These are phyloP conservation scores for Nephrotoma appendiculata DNA, from an alignment of 2,888 invertebrate genomes.

Conservation along the genomic window DNA sequence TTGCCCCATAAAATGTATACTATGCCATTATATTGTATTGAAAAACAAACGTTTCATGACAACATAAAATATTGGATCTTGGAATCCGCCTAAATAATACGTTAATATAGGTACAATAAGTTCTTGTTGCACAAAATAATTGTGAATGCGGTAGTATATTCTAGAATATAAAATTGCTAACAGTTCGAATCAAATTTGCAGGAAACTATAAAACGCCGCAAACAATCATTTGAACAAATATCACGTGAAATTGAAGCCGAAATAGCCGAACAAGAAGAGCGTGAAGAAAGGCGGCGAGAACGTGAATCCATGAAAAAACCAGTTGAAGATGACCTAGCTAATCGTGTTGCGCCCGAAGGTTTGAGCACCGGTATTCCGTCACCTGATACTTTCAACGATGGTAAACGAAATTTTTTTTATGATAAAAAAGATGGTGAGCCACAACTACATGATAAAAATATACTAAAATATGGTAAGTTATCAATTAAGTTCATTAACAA, in stretches of 20 bases:
- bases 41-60: no score
- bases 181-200: neutral
- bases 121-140: constrained; percentile 10
- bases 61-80: no score
- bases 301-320: constrained; percentile 13
- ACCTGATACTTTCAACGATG: neutral
- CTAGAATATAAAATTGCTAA: neutral
- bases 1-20: no score
- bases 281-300: constrained; percentile 28
- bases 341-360: constrained; percentile 10
- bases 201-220: constrained; percentile 48
- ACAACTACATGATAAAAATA: constrained; percentile 24
- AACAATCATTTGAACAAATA: constrained; percentile 55
- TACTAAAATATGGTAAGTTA: constrained; percentile 26
- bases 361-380: constrained; percentile 6
- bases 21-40: no score
- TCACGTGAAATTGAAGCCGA: constrained; percentile 60
- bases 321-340: constrained; percentile 9
- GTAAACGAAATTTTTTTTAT: constrained; percentile 16
- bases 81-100: no score
- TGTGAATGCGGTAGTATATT: neutral
- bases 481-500: constrained; percentile 7
- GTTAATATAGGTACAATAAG: no score
- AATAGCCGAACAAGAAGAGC: constrained; percentile 47
- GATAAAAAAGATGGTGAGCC: constrained; percentile 24